A percentile compares a stretch with the other conserved stretches of the same genome.
Evolutionary conservation across 2,113 vertebrate genomes (phyloP).

Genomic region (Galeopterus variegatus): DNA sequence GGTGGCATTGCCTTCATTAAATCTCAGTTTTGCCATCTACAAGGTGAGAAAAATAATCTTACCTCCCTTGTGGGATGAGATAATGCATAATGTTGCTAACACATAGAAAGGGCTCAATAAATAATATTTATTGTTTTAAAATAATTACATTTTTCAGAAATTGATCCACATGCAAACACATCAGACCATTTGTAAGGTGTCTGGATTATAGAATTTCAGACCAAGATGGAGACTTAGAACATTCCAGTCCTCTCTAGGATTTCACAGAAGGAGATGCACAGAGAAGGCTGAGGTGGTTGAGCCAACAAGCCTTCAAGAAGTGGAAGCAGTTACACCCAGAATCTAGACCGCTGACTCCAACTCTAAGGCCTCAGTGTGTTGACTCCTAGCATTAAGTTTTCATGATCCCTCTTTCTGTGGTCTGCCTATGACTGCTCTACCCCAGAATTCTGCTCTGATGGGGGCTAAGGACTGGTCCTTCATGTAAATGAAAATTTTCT

Average conservation of each 20-base stretch:
- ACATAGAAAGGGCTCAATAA: not conserved
- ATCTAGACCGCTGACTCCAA: not conserved
- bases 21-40: not conserved
- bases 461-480: not conserved
- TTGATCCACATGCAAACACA: not conserved
- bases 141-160: not conserved
- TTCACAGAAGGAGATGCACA: not conserved
- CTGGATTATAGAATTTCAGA: not conserved
- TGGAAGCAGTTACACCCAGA: not conserved
- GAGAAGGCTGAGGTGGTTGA: not conserved
- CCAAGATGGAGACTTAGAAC: not conserved
- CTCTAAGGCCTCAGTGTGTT: not conserved
- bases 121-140: constrained; percentile 29
- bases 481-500: not conserved
- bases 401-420: not conserved
- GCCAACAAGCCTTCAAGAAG: too few species aligned
- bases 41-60: not conserved
- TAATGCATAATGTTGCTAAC: too few species aligned
- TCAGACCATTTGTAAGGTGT: not conserved
- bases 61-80: not conserved
- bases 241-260: not conserved
- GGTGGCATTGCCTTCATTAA: not conserved
- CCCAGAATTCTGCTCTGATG: not conserved
- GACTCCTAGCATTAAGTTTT: not conserved
- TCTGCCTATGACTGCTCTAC: not conserved